Conservation (phyloP, 2,888 invertebrate species). For the Netelia inedita region DNA sequence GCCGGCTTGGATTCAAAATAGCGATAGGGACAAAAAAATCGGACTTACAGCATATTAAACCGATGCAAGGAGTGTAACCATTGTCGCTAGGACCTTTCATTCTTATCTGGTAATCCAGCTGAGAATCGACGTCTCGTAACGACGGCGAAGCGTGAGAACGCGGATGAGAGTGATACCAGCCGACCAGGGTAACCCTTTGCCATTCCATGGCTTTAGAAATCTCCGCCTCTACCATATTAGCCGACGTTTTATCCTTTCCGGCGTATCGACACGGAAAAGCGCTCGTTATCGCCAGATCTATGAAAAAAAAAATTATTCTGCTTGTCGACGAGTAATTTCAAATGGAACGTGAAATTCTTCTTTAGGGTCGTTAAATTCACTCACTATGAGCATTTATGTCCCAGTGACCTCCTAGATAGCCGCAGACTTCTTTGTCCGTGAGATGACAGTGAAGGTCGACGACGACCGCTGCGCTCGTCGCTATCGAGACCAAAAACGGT, state of each 20-base stretch:
- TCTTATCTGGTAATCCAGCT: conserved; percentile 97
- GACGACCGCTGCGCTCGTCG: conserved; percentile 94
- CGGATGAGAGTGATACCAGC: conserved; percentile 99
- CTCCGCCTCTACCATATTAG: conserved; percentile 92
- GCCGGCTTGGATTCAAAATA: background rate
- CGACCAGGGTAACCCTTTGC: conserved; percentile 93
- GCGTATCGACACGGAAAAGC: conserved; percentile 95
- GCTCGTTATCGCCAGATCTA: conserved; percentile 94
- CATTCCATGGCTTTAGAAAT: conserved; percentile 94
- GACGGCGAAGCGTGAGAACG: conserved; percentile 95
- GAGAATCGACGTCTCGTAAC: conserved; percentile 95
- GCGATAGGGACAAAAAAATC: conserved; percentile 17
- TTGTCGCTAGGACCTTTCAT: conserved; percentile 97
- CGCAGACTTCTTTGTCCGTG: conserved; percentile 97
- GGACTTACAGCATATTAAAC: conserved; percentile 95
- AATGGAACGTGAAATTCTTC: background rate
- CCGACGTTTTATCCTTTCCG: conserved; percentile 92
- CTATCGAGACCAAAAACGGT: conserved; percentile 95
- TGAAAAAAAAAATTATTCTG: conserved; percentile 76
- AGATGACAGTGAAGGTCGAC: conserved; percentile 98
- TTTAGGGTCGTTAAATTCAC: conserved; percentile 76
- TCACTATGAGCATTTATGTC: conserved; percentile 97
- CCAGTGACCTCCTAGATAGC: conserved; percentile 98
- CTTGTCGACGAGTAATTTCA: background rate
- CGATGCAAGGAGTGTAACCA: conserved; percentile 97